Base-by-base conservation (phyloP, 2,888 invertebrate genomes). In the Bombylius major region DNA sequence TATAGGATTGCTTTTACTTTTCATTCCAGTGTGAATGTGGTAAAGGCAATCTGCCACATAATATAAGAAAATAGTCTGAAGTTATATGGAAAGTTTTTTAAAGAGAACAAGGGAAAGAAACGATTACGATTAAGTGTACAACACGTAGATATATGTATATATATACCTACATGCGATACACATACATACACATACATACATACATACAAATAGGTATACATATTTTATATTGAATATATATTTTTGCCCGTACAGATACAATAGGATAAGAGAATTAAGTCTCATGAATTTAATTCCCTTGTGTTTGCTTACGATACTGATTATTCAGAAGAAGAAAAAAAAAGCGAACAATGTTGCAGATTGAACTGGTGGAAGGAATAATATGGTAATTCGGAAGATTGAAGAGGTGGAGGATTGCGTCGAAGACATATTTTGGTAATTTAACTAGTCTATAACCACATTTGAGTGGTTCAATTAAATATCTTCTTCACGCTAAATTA, bases 1-100 rank as follows among this genome's bases (percentile, higher is more conserved):
- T 63, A 61, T 63, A 62, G 61, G 62, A 63, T 62, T 63, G 62
- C 63, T 61, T 63, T 61, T 62, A 47, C 55, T 46, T 47, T 46
- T 39, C 50, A 45, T 31, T 46, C 31, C 51, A 45, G 23, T 46
- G n/a, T 42, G 11, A 42, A 42, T 42, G 12, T 42, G 12, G 4
- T 42, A 36, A 36, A 36, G 8, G 34, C 34, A 36, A 36, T 36
- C 34, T 36, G 34, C 34, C 34, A 36, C 23, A 23, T 23, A 23
- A 23, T 23, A 23, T 23, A 23, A 23, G 23, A 23, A 23, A 23
- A 23, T 23, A 23, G 23, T 23, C 23, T 23, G 23, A 23, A 23
- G 23, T 23, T 23, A 23, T 23, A 23, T 23, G 23, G 3, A 23
- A 23, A 23, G 23, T 23, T 23, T 23, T 36, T 23, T 2, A 23